These are phyloP conservation scores for Asarcornis scutulata DNA, from an alignment of 2,113 vertebrate species.

Conservation along the genomic window DNA sequence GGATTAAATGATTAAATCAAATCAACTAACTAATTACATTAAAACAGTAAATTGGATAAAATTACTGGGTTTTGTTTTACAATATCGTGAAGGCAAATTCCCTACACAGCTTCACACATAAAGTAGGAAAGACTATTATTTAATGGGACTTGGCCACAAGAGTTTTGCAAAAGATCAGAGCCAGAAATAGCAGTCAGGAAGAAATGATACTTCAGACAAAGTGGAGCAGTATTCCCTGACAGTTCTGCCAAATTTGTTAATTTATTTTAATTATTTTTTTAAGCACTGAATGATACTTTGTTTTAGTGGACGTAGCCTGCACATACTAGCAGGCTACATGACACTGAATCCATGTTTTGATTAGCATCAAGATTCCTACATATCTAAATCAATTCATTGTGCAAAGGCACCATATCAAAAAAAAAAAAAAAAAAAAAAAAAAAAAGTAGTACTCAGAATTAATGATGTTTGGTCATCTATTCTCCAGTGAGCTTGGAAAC, in stretches of 20 bases:
- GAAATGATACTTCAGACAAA: slow-evolving; percentile 18
- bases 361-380: not conserved
- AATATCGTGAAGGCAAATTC: not conserved
- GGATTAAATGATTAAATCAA: not conserved
- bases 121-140: not conserved
- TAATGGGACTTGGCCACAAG: not conserved
- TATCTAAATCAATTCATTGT: slow-evolving; percentile 1
- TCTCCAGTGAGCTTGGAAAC: not conserved
- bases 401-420: not conserved
- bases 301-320: not conserved
- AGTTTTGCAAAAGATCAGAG: not conserved
- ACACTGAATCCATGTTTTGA: slow-evolving; percentile 2
- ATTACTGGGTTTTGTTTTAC: not conserved
- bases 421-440: slow-evolving; percentile 5
- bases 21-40: not conserved
- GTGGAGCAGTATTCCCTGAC: not conserved
- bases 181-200: slow-evolving; percentile 21
- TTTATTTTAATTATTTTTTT: slow-evolving; percentile 34
- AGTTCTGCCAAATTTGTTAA: not conserved
- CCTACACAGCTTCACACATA: not conserved
- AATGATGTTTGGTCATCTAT: not conserved
- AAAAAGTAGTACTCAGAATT: not conserved
- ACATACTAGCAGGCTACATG: not conserved
- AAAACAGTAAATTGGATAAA: not conserved
- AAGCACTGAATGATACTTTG: not conserved